A percentile compares a stretch with the other conserved stretches of the same genome.
These are phyloP conservation scores for Carabus problematicus DNA, from an alignment of 2,888 invertebrate genomes.

Conservation along the genomic window DNA sequence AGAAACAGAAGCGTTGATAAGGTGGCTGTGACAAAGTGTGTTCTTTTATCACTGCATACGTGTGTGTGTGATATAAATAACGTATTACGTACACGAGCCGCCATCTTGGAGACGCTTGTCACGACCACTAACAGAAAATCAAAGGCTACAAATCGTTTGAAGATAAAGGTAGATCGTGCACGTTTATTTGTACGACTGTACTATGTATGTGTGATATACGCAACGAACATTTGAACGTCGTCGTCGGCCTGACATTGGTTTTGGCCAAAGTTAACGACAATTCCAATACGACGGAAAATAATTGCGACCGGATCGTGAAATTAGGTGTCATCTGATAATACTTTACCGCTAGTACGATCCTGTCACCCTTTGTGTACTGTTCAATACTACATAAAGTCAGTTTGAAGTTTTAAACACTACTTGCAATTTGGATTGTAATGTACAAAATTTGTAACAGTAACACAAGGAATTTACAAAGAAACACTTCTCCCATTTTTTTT, in stretches of 20 bases:
- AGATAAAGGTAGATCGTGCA: conserved; percentile 21
- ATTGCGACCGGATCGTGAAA: too few relatives aligned
- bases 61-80: conserved; percentile 13
- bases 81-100: neutral
- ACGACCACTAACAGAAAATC: conserved; percentile 21
- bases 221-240: neutral
- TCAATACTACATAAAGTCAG: too few relatives aligned
- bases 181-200: conserved; percentile 11
- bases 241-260: neutral
- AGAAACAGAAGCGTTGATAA: too few relatives aligned
- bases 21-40: neutral
- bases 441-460: too few relatives aligned
- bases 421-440: too few relatives aligned
- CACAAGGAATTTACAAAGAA: too few relatives aligned
- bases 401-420: too few relatives aligned
- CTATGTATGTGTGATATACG: conserved; percentile 9
- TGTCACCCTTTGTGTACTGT: too few relatives aligned
- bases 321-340: too few relatives aligned
- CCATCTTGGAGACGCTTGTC: conserved; percentile 9
- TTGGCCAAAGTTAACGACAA: neutral
- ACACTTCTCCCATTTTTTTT: too few relatives aligned
- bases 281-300: too few relatives aligned
- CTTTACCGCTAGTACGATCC: too few relatives aligned
- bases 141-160: conserved; percentile 37
- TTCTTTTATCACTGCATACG: neutral